A percentile compares a stretch with the other conserved stretches of the same genome.
These are phyloP conservation scores for Ceyx erithaca DNA, from an alignment of 2,797 vertebrate species.

Conservation along the genomic window DNA sequence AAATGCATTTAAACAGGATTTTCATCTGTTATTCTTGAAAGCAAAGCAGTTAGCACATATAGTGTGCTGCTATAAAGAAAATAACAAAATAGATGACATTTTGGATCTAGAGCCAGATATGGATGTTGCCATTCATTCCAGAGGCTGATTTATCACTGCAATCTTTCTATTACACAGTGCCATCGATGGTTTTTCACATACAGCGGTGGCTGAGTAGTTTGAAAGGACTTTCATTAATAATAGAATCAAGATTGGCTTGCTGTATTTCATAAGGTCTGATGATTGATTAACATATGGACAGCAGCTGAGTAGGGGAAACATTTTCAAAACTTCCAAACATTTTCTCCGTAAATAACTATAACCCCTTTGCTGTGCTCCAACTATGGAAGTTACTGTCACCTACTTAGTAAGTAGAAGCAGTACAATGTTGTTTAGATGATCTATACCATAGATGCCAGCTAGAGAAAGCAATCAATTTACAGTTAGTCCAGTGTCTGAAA, in stretches of 20 bases:
- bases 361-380: background rate
- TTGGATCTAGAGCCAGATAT: slow-evolving; percentile 49
- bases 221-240: slow-evolving; percentile 27
- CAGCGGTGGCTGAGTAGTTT: background rate
- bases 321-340: background rate
- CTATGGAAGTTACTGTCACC: background rate
- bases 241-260: slow-evolving; percentile 17
- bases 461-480: background rate
- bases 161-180: slow-evolving; percentile 24
- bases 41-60: slow-evolving; percentile 13
- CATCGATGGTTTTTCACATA: background rate
- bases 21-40: background rate
- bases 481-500: background rate
- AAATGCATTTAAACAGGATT: slow-evolving; percentile 15
- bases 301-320: background rate
- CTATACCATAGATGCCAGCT: background rate
- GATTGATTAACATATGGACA: background rate
- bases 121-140: slow-evolving; percentile 36
- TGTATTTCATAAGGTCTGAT: slow-evolving; percentile 5
- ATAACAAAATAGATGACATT: slow-evolving; percentile 59
- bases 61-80: slow-evolving; percentile 24
- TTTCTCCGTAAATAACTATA: background rate
- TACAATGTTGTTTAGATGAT: background rate
- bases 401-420: background rate
- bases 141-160: background rate